Conservation (phyloP, 2,888 invertebrate species). For the Helicoverpa assulta region DNA sequence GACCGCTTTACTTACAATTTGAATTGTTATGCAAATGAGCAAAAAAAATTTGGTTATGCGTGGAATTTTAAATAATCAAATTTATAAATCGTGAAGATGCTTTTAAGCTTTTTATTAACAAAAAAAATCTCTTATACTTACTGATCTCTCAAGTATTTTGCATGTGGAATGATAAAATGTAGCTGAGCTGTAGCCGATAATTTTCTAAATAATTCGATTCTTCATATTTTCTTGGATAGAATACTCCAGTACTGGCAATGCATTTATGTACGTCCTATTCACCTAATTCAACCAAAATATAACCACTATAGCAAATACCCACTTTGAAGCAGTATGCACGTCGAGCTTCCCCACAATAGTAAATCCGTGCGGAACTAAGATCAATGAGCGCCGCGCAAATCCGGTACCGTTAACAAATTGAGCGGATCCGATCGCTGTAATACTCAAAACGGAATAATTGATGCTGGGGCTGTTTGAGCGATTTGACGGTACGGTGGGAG, state of each 20-base stretch:
- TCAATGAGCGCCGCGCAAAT: conserved; percentile 28
- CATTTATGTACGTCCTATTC: no score
- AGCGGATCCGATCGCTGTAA: conserved; percentile 11
- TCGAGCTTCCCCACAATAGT: conserved; percentile 5
- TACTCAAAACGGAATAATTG: conserved; percentile 44
- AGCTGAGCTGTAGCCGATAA: no score
- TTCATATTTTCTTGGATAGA: no score
- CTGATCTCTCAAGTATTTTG: no score
- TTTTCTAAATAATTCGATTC: no score
- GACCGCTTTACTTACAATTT: not conserved
- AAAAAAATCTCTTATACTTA: no score
- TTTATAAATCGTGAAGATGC: no score
- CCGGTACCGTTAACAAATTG: conserved; percentile 46
- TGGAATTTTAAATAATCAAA: no score
- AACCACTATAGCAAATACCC: not conserved
- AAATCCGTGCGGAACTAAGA: conserved; percentile 26
- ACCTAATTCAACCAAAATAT: not conserved
- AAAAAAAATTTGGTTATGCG: no score
- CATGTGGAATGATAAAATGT: no score
- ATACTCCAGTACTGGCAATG: not conserved
- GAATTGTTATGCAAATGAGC: not conserved
- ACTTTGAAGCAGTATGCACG: not conserved
- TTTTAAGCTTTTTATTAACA: no score
- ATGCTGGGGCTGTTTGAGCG: conserved; percentile 12
- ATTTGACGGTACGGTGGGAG: conserved; percentile 24